Conservation (phyloP, 2,888 invertebrate species). For the Oscheius onirici region DNA sequence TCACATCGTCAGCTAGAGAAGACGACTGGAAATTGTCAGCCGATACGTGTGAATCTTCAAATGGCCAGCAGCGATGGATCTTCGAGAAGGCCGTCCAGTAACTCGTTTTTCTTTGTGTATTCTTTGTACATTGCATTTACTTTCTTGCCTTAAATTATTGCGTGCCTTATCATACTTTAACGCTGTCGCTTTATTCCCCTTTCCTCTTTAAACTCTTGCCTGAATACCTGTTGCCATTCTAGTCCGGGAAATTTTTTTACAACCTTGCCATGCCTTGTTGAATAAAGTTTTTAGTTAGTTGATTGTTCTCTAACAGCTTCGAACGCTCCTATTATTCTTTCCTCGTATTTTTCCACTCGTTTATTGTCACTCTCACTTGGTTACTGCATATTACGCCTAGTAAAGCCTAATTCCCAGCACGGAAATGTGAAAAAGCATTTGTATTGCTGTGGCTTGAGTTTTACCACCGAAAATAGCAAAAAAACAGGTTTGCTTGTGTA, state of each 20-base stretch:
- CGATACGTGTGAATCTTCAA: conserved; percentile 54
- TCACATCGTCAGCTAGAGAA: conserved; percentile 35
- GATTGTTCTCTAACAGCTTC: not conserved
- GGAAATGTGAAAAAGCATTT: no score
- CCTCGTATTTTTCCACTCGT: no score
- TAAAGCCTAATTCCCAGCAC: no score
- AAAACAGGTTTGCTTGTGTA: no score
- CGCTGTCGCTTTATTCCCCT: conserved; percentile 5
- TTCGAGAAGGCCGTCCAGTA: conserved; percentile 63
- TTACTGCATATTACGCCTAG: no score
- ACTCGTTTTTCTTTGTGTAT: no score
- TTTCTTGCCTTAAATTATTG: conserved; percentile 13
- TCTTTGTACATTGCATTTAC: conserved; percentile 5
- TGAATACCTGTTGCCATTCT: conserved; percentile 15
- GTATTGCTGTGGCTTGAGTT: no score
- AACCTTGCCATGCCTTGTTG: conserved; percentile 5
- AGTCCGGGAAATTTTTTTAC: conserved; percentile 8
- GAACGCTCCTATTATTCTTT: no score
- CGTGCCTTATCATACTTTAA: conserved; percentile 10
- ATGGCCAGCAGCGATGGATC: conserved; percentile 60
- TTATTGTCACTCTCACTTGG: no score
- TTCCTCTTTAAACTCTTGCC: conserved; percentile 11
- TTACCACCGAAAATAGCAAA: no score
- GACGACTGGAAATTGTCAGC: conserved; percentile 43
- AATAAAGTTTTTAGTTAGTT: not conserved